These are phyloP conservation scores for Sylvietta virens DNA, from an alignment of 2,113 vertebrate species.

Conservation along the genomic window DNA sequence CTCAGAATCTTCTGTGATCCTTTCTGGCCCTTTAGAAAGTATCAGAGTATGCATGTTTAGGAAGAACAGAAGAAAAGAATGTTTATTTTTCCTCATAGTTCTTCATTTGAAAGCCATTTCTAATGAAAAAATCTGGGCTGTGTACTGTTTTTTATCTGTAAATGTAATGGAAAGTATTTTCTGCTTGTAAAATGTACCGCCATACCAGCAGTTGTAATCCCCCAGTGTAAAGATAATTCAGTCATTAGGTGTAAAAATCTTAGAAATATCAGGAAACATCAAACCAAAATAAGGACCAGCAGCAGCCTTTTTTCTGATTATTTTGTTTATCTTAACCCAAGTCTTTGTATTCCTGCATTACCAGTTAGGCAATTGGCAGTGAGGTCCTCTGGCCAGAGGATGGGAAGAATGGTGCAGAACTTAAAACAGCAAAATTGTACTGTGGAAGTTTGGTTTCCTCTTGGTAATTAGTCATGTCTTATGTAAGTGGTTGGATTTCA, in stretches of 20 bases:
- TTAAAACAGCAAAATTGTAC: background rate
- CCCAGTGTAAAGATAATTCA: background rate
- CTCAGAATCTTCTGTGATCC: background rate
- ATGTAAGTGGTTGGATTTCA: conserved; percentile 2
- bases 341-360: background rate
- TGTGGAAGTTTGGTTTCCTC: conserved; percentile 3
- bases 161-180: background rate
- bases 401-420: background rate
- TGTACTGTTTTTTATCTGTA: background rate
- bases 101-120: background rate
- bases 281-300: background rate
- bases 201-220: background rate
- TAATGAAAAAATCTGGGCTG: background rate
- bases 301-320: background rate
- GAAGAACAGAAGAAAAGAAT: background rate
- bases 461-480: conserved; percentile 45
- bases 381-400: background rate
- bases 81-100: background rate
- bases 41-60: background rate
- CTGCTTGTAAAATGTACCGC: background rate
- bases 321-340: background rate
- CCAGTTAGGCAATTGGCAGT: background rate
- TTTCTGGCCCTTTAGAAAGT: background rate
- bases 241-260: background rate
- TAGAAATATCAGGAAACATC: background rate